Evolutionary conservation across 2,113 vertebrate species (phyloP).

Genomic region (Octodon degus): DNA sequence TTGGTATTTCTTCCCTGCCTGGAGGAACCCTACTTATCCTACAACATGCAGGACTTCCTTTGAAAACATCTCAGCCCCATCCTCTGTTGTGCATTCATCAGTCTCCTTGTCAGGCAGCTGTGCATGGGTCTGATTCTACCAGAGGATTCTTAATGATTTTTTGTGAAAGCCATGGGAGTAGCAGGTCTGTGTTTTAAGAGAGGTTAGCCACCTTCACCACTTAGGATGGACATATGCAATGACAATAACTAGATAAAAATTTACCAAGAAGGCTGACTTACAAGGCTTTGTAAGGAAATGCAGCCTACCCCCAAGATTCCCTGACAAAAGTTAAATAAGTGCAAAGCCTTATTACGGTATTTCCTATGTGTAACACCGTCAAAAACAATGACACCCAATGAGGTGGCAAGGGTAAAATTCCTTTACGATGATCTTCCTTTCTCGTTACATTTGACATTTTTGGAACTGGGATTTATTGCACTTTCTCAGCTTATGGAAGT

Average conservation of each 20-base stretch:
- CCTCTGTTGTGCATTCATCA: too few relatives aligned
- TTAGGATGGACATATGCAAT: background rate
- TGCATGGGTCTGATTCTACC: background rate
- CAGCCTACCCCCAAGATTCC: background rate
- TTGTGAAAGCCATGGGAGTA: background rate
- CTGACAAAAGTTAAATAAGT: constrained; percentile 61
- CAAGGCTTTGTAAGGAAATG: constrained; percentile 46
- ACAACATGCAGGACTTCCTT: background rate
- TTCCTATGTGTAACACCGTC: constrained; percentile 54
- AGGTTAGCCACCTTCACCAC: background rate
- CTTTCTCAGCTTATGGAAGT: constrained; percentile 72
- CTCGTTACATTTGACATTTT: constrained; percentile 65
- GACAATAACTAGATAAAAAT: background rate
- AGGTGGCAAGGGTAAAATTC: constrained; percentile 68
- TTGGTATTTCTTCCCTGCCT: background rate
- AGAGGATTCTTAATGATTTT: background rate
- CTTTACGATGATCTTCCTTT: constrained; percentile 77
- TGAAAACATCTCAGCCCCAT: background rate
- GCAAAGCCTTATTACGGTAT: constrained; percentile 65
- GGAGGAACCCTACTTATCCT: background rate
- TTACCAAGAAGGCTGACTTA: constrained; percentile 21
- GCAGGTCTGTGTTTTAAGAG: background rate
- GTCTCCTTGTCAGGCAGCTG: background rate
- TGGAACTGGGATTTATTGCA: constrained; percentile 67
- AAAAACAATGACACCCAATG: constrained; percentile 65